Evolutionary conservation across 2,797 vertebrate species (phyloP).

Genomic region (Syncerus caffer): DNA sequence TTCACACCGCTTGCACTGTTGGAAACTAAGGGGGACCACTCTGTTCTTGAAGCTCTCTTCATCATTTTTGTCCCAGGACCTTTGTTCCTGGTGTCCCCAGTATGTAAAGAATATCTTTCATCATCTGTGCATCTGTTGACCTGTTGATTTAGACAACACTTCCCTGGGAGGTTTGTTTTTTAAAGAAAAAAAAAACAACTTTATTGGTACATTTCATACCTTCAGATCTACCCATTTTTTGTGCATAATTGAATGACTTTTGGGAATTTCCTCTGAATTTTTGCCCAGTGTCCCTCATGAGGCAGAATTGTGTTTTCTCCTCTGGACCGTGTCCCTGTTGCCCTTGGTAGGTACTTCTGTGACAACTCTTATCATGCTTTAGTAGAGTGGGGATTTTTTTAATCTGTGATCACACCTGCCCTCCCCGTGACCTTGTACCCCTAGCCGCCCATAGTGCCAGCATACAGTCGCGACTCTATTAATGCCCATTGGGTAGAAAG

Average conservation of each 20-base stretch:
- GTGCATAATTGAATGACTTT: not conserved
- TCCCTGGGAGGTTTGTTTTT: not conserved
- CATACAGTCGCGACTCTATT: not conserved
- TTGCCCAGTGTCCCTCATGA: not conserved
- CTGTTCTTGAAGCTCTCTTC: not conserved
- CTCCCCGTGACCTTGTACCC: not conserved
- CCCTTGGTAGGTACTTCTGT: not conserved
- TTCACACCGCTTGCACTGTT: not conserved
- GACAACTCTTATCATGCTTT: not conserved
- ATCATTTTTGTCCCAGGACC: not conserved
- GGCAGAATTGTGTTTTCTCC: not conserved
- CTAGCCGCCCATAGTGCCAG: not conserved
- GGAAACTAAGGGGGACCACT: not conserved
- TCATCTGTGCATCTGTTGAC: not conserved
- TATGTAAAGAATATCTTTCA: not conserved
- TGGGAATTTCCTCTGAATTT: not conserved
- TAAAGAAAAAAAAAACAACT: not conserved
- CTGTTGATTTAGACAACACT: not conserved
- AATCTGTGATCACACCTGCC: not conserved
- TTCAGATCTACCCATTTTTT: not conserved
- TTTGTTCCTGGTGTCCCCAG: not conserved
- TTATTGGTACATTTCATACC: not conserved
- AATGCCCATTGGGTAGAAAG: not conserved
- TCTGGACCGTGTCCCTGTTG: too few species aligned
- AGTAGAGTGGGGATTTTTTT: not conserved